Evolutionary conservation across 2,888 invertebrate species (phyloP).

Genomic region (Silvanus unidentatus): DNA sequence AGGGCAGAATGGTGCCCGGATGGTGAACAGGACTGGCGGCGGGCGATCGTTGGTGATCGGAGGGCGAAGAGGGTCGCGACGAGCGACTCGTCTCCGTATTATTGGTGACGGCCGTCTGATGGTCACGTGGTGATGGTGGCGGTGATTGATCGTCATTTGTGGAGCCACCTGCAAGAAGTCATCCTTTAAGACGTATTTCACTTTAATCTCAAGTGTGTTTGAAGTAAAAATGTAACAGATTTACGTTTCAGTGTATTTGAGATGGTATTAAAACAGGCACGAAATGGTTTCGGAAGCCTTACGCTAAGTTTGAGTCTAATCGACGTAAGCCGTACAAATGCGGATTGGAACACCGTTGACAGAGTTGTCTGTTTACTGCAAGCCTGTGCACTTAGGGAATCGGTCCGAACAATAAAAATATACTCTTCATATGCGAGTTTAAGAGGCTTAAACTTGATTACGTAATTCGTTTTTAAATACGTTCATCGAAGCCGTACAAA

Average conservation of each 20-base stretch:
- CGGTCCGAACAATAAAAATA: slow-evolving; percentile 38
- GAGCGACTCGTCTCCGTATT: slow-evolving; percentile 45
- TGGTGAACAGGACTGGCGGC: slow-evolving; percentile 33
- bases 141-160: slow-evolving; percentile 63
- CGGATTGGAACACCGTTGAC: slow-evolving; percentile 34
- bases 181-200: not conserved
- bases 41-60: slow-evolving; percentile 38
- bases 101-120: slow-evolving; percentile 22
- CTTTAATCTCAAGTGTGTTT: not conserved
- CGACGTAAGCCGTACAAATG: slow-evolving; percentile 42
- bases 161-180: slow-evolving; percentile 60
- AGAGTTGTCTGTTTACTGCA: slow-evolving; percentile 8
- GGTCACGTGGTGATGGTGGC: slow-evolving; percentile 54
- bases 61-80: slow-evolving; percentile 50
- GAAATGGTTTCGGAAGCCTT: slow-evolving; percentile 43
- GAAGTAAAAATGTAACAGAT: slow-evolving; percentile 12
- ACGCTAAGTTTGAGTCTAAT: slow-evolving; percentile 43
- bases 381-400: slow-evolving; percentile 29
- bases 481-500: not conserved
- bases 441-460: slow-evolving; percentile 31
- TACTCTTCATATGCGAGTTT: slow-evolving; percentile 29
- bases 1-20: slow-evolving; percentile 38
- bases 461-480: slow-evolving; percentile 18
- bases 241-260: slow-evolving; percentile 17
- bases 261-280: slow-evolving; percentile 34